Conservation (phyloP, 1,140 invertebrate species). For the Holcopasites calliopsidis region DNA sequence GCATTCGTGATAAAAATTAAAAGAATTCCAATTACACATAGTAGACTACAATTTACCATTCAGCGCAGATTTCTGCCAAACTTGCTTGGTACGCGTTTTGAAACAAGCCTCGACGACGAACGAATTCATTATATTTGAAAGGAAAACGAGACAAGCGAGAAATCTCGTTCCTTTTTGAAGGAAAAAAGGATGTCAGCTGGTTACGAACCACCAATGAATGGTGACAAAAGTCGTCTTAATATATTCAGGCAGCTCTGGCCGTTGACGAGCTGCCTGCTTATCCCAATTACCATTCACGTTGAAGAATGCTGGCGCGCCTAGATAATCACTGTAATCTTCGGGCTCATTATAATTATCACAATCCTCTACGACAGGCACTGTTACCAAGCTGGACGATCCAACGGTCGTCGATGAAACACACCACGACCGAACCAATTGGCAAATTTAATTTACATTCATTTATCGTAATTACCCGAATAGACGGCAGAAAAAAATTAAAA, state of each 20-base stretch:
- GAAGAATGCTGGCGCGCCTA: slow-evolving; percentile 31
- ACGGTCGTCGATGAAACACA: background rate
- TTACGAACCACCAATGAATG: background rate
- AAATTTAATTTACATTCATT: background rate
- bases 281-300: slow-evolving; percentile 24
- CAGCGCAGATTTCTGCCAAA: no score
- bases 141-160: background rate
- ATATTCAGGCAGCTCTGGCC: slow-evolving; percentile 33
- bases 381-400: slow-evolving; percentile 4
- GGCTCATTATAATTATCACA: slow-evolving; percentile 66
- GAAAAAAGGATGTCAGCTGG: background rate
- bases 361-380: slow-evolving; percentile 42
- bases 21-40: no score
- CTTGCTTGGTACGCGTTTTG: no score
- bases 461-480: background rate
- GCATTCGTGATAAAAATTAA: no score
- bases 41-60: no score
- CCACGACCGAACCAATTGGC: slow-evolving; percentile 24
- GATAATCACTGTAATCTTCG: slow-evolving; percentile 66
- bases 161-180: background rate
- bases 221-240: slow-evolving; percentile 49
- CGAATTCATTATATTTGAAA: slow-evolving; percentile 9
- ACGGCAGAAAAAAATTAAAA: no score
- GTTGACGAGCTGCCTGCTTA: slow-evolving; percentile 13
- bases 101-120: slow-evolving; percentile 6